Percentiles rank a stretch among this genome's conserved stretches.
Evolutionary conservation across 2,888 invertebrate species (phyloP).

Genomic region (Drosophila nr. fundita): DNA sequence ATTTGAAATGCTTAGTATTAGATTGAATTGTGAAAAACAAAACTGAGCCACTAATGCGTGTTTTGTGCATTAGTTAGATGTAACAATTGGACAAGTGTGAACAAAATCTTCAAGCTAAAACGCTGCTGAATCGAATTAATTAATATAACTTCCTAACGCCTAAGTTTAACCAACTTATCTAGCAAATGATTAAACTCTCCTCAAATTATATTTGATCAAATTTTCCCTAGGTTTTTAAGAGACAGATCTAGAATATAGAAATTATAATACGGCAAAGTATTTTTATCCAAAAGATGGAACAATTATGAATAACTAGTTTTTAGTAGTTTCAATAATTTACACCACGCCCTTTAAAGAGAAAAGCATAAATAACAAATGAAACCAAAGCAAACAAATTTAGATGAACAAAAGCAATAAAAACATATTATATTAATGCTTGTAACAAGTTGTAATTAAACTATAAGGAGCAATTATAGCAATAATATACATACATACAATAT

Average conservation of each 20-base stretch:
- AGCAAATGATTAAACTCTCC: conserved; percentile 31
- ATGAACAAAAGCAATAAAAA: conserved; percentile 67
- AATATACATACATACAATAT: conserved; percentile 51
- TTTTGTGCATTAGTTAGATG: conserved; percentile 53
- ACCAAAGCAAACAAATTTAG: conserved; percentile 67
- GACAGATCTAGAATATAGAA: conserved; percentile 36
- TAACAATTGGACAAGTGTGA: conserved; percentile 74
- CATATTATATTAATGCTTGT: conserved; percentile 62
- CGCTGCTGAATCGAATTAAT: conserved; percentile 71
- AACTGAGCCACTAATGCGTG: conserved; percentile 47
- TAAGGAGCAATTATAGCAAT: conserved; percentile 72
- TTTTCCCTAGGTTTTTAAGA: conserved; percentile 44
- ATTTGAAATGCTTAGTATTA: conserved; percentile 60
- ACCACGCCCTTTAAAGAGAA: conserved; percentile 52
- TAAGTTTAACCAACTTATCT: conserved; percentile 36
- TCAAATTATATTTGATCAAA: conserved; percentile 42
- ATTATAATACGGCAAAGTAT: conserved; percentile 45
- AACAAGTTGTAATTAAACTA: conserved; percentile 63
- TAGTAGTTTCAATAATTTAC: conserved; percentile 80
- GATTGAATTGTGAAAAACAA: conserved; percentile 25
- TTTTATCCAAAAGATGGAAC: conserved; percentile 64
- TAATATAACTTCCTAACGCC: conserved; percentile 51
- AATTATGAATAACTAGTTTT: conserved; percentile 68
- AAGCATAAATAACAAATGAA: conserved; percentile 34
- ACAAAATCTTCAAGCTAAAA: conserved; percentile 58